phyloP scores from a whole-genome alignment of 2,797 vertebrate species.

The Rhinophrynus dorsalis region DNA sequence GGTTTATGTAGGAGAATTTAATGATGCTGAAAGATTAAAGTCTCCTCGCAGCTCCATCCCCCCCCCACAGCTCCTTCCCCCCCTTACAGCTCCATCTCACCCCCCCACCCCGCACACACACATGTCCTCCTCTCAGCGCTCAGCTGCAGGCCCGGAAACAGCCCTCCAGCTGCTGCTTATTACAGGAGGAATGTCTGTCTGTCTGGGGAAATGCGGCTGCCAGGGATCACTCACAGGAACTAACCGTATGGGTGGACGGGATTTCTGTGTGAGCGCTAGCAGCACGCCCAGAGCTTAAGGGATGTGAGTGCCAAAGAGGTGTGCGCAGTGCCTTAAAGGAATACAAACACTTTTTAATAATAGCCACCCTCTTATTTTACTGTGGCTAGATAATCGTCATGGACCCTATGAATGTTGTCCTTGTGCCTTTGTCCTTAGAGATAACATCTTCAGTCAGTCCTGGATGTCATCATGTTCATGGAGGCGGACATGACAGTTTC shows the following conservation, averaged over 20 bases:
- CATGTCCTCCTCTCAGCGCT: slow-evolving; percentile 51
- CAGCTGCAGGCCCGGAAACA: slow-evolving; percentile 77
- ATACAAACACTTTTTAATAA: no score
- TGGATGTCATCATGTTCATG: no score
- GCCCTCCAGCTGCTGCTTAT: slow-evolving; percentile 72
- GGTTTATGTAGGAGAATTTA: slow-evolving; percentile 47
- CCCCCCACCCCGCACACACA: slow-evolving; percentile 11
- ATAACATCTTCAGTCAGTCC: no score
- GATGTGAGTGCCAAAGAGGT: not conserved
- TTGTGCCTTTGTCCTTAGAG: no score
- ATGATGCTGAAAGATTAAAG: slow-evolving; percentile 46
- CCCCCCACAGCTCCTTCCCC: slow-evolving; percentile 35
- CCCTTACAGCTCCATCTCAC: slow-evolving; percentile 38
- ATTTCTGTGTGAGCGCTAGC: not conserved
- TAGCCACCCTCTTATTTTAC: no score
- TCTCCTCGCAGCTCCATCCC: slow-evolving; percentile 42
- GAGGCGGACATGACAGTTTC: no score
- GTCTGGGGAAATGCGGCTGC: slow-evolving; percentile 57
- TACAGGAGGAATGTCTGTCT: slow-evolving; percentile 77
- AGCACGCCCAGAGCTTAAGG: not conserved
- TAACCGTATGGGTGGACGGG: slow-evolving; percentile 29
- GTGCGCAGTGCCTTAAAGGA: not conserved
- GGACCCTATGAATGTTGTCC: no score
- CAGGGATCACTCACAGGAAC: slow-evolving; percentile 42
- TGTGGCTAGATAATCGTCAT: no score